Percentiles rank a stretch among this genome's conserved stretches.
Evolutionary conservation across 2,113 vertebrate species (phyloP).

Genomic region (Indicator indicator): DNA sequence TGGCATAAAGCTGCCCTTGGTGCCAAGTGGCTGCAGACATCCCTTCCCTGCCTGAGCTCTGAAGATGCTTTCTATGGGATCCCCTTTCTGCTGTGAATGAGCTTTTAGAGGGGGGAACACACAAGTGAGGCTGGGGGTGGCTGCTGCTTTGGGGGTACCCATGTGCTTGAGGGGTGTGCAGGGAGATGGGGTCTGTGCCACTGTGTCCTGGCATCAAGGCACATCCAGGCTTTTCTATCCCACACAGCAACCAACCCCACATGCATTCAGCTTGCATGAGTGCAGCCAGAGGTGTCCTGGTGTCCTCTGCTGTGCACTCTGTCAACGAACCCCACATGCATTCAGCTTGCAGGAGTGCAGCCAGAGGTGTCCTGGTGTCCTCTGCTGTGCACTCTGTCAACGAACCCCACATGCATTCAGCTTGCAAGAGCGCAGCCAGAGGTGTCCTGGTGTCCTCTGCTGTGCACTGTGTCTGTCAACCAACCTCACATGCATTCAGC

Average conservation of each 20-base stretch:
- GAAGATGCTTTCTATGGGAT: background rate
- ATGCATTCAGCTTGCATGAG: background rate
- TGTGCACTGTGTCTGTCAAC: too few relatives aligned
- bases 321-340: too few relatives aligned
- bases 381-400: too few relatives aligned
- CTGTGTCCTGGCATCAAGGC: background rate
- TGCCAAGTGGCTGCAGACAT: background rate
- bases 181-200: background rate
- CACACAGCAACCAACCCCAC: background rate
- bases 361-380: too few relatives aligned
- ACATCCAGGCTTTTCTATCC: background rate
- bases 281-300: too few relatives aligned
- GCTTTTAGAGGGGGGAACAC: too few relatives aligned
- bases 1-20: background rate
- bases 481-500: too few relatives aligned
- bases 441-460: too few relatives aligned
- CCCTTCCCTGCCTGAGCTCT: background rate
- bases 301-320: too few relatives aligned
- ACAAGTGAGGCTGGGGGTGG: background rate
- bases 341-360: too few relatives aligned
- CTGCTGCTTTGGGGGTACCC: background rate
- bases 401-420: too few relatives aligned
- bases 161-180: fast-evolving
- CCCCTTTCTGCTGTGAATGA: background rate
- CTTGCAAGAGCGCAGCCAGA: too few relatives aligned